These are phyloP conservation scores for Hoplostethus mediterraneus DNA, from an alignment of 2,797 vertebrate genomes.

Conservation along the genomic window DNA sequence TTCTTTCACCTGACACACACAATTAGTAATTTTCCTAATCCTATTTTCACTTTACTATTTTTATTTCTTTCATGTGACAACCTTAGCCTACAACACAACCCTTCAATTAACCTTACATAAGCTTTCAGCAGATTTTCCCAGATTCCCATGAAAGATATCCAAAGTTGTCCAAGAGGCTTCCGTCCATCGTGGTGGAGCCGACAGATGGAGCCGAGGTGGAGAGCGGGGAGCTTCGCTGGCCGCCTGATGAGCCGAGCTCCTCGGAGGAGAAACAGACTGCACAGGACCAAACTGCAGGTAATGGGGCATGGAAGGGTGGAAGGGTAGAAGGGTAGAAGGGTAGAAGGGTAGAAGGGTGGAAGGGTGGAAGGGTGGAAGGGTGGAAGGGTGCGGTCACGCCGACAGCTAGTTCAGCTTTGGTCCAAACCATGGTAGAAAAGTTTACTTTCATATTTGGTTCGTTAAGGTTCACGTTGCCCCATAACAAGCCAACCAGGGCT, in stretches of 20 bases:
- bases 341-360: neutral
- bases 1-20: slow-evolving; percentile 1
- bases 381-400: neutral
- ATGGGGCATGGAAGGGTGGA: slow-evolving; percentile 3
- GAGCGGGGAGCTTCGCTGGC: slow-evolving; percentile 93
- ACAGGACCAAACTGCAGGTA: slow-evolving; percentile 55
- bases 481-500: neutral
- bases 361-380: neutral
- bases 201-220: slow-evolving; percentile 89
- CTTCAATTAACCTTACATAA: slow-evolving; percentile 60
- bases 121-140: slow-evolving; percentile 83
- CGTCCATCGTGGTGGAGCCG: slow-evolving; percentile 92
- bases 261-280: slow-evolving; percentile 31
- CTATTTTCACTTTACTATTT: slow-evolving; percentile 36
- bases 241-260: slow-evolving; percentile 87
- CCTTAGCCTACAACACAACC: neutral
- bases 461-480: neutral
- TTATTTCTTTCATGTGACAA: slow-evolving; percentile 26
- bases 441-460: neutral
- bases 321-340: too few relatives aligned
- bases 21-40: slow-evolving; percentile 35
- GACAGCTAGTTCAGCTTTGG: neutral
- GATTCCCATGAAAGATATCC: slow-evolving; percentile 89
- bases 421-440: neutral
- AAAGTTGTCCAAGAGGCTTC: slow-evolving; percentile 91